phyloP scores from a whole-genome alignment of 1,140 invertebrate species.

The Musca vetustissima region DNA sequence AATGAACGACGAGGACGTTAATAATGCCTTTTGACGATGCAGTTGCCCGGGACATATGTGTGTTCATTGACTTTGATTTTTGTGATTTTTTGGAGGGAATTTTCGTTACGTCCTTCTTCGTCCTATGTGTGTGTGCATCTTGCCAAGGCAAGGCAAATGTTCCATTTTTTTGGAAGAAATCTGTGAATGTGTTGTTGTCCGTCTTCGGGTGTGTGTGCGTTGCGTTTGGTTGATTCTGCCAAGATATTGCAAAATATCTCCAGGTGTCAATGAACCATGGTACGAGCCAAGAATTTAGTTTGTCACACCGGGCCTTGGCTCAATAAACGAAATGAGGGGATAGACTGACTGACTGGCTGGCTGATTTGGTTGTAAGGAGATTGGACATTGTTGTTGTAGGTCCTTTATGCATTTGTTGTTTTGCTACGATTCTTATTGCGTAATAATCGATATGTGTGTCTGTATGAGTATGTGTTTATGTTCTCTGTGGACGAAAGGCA shows the following conservation, averaged over 20 bases:
- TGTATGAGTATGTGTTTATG: no score
- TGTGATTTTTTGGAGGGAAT: no score
- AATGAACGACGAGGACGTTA: no score
- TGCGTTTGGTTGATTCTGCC: slow-evolving; percentile 12
- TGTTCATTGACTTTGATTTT: no score
- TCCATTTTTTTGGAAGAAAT: not conserved
- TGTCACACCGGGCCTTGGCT: slow-evolving; percentile 1
- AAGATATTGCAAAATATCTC: slow-evolving; percentile 20
- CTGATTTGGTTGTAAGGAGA: not conserved
- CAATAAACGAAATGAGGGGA: not conserved
- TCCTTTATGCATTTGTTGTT: slow-evolving; percentile 19
- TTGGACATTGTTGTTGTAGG: not conserved
- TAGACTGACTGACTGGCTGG: not conserved
- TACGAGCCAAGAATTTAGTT: not conserved
- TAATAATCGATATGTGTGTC: not conserved
- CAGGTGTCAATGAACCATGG: slow-evolving; percentile 14
- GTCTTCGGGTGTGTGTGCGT: not conserved
- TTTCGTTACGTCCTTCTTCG: no score
- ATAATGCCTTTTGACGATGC: no score
- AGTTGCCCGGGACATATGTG: no score
- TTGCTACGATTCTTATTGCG: slow-evolving; percentile 18
- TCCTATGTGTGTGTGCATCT: no score
- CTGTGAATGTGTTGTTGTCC: not conserved
- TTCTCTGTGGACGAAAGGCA: no score
- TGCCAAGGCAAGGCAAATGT: slow-evolving; percentile 5